Base-by-base conservation (phyloP, 2,797 vertebrate species). In the Petrocephalus sullivani region DNA sequence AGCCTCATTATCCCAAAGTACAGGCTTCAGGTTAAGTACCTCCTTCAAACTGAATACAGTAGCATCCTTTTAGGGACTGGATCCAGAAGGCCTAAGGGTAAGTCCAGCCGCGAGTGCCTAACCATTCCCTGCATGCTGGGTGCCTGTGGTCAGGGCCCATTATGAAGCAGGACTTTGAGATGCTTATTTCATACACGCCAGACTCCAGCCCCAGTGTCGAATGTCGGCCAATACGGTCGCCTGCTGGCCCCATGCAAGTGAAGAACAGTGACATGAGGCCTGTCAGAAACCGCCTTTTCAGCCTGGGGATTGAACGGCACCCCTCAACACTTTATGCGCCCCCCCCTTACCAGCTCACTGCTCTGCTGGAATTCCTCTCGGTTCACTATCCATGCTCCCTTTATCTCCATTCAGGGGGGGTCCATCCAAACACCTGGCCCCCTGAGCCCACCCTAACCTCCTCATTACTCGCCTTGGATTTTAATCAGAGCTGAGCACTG, bases 391-490 rank as follows among this genome's bases (percentile, higher is more conserved):
- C 89, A 23, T 85, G 90, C 90, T 92, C 90, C 93, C 91, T 92
- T 92, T 92, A 91, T 92, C 91, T 90, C 91, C 88, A 64, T 90
- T 91, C 83, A 91, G 92, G 46, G 33, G 92, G 46, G 33, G 91
- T 54, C 12, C 89, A 87, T 89, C 92, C 89, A 71, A 91, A 93
- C 93, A 94, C 92, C 92, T 93, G 90, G 91, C 90, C 88, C 61
- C 16, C 78, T 57, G 37, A 89, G 90, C 90, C 90, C 61, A 85
- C 89, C 89, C 91, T 92, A 93, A 86, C 88, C 89, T 91, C 92
- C 93, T 94, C 92, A 92, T 93, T 93, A 92, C 91, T 90, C 14
- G 89, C 89, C 88, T 89, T 92, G 93, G 93, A 93, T 89, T 89
- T 90, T 93, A 93, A 94, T 90, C 88, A 90, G 91, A 93, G 90